Evolutionary conservation across 2,888 invertebrate species (phyloP).

Genomic region (Drosophila histrio): DNA sequence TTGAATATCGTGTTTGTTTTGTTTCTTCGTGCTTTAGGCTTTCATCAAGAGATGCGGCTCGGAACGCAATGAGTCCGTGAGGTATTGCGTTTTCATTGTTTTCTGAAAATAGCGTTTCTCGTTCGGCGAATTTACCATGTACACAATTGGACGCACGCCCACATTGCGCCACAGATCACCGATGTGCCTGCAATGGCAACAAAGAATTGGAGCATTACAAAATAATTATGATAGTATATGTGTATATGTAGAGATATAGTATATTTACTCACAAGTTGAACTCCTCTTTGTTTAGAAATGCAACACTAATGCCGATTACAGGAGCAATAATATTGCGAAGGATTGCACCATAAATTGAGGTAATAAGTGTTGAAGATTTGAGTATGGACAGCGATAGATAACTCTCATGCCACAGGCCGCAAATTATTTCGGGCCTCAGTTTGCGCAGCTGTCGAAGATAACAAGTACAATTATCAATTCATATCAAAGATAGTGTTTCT

Average conservation of each 20-base stretch:
- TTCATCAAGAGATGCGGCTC: slow-evolving; percentile 84
- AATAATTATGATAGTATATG: neutral
- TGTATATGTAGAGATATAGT: neutral
- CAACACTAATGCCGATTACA: slow-evolving; percentile 83
- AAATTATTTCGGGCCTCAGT: slow-evolving; percentile 82
- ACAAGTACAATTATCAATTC: neutral
- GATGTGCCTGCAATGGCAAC: slow-evolving; percentile 76
- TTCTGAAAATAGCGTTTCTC: slow-evolving; percentile 84
- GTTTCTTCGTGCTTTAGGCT: slow-evolving; percentile 60
- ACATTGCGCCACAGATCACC: slow-evolving; percentile 84
- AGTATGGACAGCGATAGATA: slow-evolving; percentile 81
- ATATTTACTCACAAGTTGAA: slow-evolving; percentile 82
- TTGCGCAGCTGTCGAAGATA: slow-evolving; percentile 80
- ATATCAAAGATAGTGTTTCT: neutral
- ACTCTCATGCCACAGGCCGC: slow-evolving; percentile 84
- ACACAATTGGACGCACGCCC: slow-evolving; percentile 84
- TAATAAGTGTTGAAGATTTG: slow-evolving; percentile 82
- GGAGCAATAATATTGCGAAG: slow-evolving; percentile 84
- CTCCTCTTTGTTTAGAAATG: slow-evolving; percentile 84
- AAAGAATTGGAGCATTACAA: slow-evolving; percentile 2
- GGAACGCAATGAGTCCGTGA: slow-evolving; percentile 84
- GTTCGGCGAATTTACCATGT: slow-evolving; percentile 84
- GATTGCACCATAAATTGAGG: slow-evolving; percentile 84
- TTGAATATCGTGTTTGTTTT: slow-evolving; percentile 13
- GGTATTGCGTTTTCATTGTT: slow-evolving; percentile 84